These are phyloP conservation scores for Genyomyrus donnyi DNA, from an alignment of 2,113 vertebrate species.

Conservation along the genomic window DNA sequence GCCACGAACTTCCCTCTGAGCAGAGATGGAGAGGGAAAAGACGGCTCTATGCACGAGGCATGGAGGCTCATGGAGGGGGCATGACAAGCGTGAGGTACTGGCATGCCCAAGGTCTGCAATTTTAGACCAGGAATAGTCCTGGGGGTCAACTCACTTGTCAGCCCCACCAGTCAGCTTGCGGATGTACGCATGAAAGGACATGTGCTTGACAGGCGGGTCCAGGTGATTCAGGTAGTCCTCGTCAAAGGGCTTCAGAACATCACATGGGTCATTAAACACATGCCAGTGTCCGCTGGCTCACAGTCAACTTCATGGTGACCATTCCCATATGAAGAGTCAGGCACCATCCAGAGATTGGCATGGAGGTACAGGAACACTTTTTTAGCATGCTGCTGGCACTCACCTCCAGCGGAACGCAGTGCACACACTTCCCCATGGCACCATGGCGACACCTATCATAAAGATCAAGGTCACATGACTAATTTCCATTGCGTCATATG, in stretches of 20 bases:
- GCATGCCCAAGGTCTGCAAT: not conserved
- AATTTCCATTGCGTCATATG: not conserved
- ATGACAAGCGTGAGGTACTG: not conserved
- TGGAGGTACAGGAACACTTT: not conserved
- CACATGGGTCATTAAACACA: not conserved
- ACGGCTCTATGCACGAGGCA: not conserved
- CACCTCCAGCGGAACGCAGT: conserved; percentile 95
- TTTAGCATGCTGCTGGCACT: conserved; percentile 31
- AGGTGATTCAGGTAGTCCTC: conserved; percentile 98
- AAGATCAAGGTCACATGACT: not conserved
- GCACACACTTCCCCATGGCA: conserved; percentile 88
- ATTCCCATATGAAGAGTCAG: not conserved
- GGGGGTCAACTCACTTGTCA: conserved; percentile 79
- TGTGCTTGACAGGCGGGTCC: conserved; percentile 96
- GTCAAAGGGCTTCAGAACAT: conserved; percentile 78
- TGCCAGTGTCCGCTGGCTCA: not conserved
- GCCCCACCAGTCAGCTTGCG: conserved; percentile 94
- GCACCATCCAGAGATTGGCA: not conserved
- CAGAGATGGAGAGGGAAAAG: not conserved
- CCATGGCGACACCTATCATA: conserved; percentile 82
- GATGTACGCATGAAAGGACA: conserved; percentile 98
- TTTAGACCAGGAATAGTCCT: not conserved
- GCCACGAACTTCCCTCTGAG: conserved; percentile 91
- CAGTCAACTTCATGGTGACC: not conserved
- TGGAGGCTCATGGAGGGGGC: not conserved